Base-by-base conservation (phyloP, 2,888 invertebrate species). In the Stramonita haemastoma region DNA sequence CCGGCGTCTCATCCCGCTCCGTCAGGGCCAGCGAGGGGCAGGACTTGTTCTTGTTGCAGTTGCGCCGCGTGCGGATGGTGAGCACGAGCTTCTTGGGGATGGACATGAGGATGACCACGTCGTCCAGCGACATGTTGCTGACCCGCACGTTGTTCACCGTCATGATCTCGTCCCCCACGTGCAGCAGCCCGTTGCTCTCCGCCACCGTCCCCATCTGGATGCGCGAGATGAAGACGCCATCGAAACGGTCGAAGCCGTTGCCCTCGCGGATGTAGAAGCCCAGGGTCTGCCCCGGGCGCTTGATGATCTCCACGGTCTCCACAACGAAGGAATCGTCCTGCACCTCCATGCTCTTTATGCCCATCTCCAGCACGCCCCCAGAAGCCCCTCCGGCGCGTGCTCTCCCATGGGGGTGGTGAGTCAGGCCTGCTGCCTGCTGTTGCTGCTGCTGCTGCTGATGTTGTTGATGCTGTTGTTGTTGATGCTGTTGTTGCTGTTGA, bases 31-130 rank as follows among this genome's bases (percentile, higher is more conserved):
- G 92, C 34, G 94, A 93, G 73, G 95, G 95, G 91, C 95, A 95
- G 15, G 94, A 95, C 77, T 94, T 94, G 91, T 94, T 95, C 91
- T 93, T 93, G 91, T 94, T 94, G 92, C 94, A 93, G 91, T 94
- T 94, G 89, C 94, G 93, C 90, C 93, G 93, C 77, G 95, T 95
- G 87, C 95, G 97, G 92, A 99, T 99, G 94, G 98, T 98, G 92
- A 99, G 97, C 92, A 99, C 97, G 95, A 99, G 97, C 93, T 99
- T 97, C 95, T 99, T 97, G 13, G 99, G 99, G 96, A 99, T 99
- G 95, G 99, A 99, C 98, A 99, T 99, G 95, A 99, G 98, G 95
- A 99, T 98, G 93, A 99, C 99, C 92, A 99, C 99, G 96, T 99
- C 99, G 96, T 99, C 99, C 94, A 99, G 97, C 93, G 98, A 98